A percentile compares a stretch with the other conserved stretches of the same genome.
Evolutionary conservation across 2,113 vertebrate species (phyloP).

Genomic region (Halcyon malimbica): DNA sequence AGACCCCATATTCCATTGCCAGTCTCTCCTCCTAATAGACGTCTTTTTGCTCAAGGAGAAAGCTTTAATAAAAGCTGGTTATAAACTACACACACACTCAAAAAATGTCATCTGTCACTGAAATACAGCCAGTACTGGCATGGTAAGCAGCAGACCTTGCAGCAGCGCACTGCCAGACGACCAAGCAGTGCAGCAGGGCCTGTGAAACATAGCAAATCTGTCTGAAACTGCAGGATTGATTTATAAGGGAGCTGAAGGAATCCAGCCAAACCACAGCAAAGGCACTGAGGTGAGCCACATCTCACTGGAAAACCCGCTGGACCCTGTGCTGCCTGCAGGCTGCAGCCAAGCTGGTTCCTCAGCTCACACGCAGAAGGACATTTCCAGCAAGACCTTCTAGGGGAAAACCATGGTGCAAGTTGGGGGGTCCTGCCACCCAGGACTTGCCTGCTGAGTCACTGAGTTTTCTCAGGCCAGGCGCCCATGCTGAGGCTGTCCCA

Average conservation of each 20-base stretch:
- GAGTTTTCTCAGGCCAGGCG: neutral
- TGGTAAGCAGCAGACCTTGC: neutral
- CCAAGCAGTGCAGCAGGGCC: neutral
- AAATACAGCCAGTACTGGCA: neutral
- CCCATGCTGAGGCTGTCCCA: neutral
- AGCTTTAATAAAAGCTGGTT: neutral
- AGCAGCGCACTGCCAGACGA: neutral
- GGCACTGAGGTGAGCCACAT: neutral
- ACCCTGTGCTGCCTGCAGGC: neutral
- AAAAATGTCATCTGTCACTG: conserved; percentile 40
- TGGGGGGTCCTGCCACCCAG: neutral
- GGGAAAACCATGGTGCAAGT: neutral
- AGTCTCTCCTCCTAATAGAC: neutral
- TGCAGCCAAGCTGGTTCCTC: neutral
- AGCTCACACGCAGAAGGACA: neutral
- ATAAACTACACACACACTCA: neutral
- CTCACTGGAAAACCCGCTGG: neutral
- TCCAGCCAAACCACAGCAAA: neutral
- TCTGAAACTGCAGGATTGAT: neutral
- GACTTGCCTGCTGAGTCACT: neutral
- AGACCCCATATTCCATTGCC: neutral
- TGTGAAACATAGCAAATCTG: neutral
- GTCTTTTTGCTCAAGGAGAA: conserved; percentile 36
- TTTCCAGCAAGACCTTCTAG: neutral
- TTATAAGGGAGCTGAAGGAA: neutral